Evolutionary conservation across 2,113 vertebrate species (phyloP).

Genomic region (Chrysochloris asiatica): DNA sequence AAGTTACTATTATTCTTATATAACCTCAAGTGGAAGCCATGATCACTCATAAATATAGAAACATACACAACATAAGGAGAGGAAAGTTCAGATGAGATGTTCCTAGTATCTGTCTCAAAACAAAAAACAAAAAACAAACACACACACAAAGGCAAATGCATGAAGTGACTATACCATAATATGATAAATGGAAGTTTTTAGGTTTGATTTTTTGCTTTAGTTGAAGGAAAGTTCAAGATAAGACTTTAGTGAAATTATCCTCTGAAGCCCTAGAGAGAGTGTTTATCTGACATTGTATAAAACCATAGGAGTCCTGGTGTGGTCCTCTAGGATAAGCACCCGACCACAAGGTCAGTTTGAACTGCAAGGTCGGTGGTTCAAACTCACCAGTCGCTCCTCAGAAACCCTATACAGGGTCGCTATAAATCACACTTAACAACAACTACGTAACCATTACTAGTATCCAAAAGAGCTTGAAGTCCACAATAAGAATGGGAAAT

Average conservation of each 20-base stretch:
- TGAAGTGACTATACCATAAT: constrained; percentile 7
- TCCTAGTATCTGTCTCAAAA: constrained; percentile 5
- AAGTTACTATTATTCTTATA: constrained; percentile 68
- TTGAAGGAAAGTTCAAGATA: constrained; percentile 75
- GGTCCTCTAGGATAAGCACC: too few species aligned
- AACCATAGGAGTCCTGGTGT: too few species aligned
- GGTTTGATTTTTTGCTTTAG: constrained; percentile 49
- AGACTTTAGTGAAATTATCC: constrained; percentile 64
- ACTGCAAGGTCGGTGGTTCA: too few species aligned
- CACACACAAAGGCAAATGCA: neutral
- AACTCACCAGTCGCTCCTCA: too few species aligned
- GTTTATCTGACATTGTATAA: constrained; percentile 76
- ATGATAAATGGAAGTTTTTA: constrained; percentile 20
- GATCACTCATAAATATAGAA: constrained; percentile 50
- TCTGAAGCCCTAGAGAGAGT: constrained; percentile 70
- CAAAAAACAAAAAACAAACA: neutral
- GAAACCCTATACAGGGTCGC: too few species aligned
- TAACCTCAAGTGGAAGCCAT: constrained; percentile 50
- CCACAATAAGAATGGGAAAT: constrained; percentile 74
- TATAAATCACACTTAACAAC: too few species aligned
- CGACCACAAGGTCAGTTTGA: too few species aligned
- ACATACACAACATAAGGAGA: neutral
- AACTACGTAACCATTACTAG: constrained; percentile 48
- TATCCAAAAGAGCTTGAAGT: constrained; percentile 76
- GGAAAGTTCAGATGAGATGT: neutral